phyloP scores from a whole-genome alignment of 2,888 invertebrate species.

The Pseudanteris insignis region DNA sequence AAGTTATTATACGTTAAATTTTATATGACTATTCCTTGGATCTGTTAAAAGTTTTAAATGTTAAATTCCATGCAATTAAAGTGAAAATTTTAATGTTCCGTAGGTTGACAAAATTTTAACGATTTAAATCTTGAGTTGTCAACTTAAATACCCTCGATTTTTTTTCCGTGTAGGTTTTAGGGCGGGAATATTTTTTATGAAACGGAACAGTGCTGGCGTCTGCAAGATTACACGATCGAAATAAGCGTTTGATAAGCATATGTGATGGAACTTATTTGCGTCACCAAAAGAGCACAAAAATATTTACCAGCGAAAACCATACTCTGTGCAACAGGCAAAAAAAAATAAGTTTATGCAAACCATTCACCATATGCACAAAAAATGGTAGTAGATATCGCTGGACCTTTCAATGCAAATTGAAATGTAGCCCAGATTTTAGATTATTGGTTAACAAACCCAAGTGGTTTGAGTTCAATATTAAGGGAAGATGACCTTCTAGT shows the following conservation, averaged over 20 bases:
- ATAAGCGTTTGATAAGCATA: slow-evolving; percentile 13
- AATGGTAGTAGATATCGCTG: slow-evolving; percentile 33
- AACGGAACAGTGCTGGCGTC: background rate
- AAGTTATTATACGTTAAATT: no score
- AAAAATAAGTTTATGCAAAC: slow-evolving; percentile 10
- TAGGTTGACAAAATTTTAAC: no score
- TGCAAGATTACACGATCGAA: slow-evolving; percentile 2
- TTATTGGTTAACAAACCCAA: slow-evolving; percentile 14
- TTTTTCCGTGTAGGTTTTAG: no score
- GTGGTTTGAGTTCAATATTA: slow-evolving; percentile 13
- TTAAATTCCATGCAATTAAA: no score
- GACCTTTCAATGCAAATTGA: slow-evolving; percentile 36
- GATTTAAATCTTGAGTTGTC: no score
- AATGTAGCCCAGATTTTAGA: slow-evolving; percentile 46
- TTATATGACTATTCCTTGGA: no score
- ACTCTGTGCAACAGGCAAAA: slow-evolving; percentile 18
- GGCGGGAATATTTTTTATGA: background rate
- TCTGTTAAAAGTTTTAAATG: no score
- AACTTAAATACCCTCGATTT: no score
- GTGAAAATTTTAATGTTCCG: no score
- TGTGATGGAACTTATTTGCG: slow-evolving; percentile 27
- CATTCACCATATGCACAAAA: slow-evolving; percentile 19
- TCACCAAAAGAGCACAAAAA: slow-evolving; percentile 27
- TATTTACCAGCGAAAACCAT: slow-evolving; percentile 13
- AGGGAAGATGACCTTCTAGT: slow-evolving; percentile 41